These are phyloP conservation scores for Conus betulinus DNA, from an alignment of 1,140 invertebrate species.

Conservation along the genomic window DNA sequence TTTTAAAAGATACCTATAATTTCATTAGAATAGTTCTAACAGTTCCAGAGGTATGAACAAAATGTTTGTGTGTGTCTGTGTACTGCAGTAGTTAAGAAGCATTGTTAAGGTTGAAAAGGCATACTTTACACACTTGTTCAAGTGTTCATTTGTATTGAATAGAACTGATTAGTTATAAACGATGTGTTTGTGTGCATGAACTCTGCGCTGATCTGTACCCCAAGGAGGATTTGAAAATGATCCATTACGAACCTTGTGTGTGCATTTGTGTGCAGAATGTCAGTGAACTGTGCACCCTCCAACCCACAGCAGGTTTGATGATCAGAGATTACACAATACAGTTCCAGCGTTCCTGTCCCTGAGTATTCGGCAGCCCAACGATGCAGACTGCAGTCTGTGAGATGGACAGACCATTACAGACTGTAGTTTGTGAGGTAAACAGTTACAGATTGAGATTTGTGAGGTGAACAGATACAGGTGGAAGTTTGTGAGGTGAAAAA, in stretches of 20 bases:
- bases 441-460: neutral
- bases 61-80: no score
- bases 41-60: no score
- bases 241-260: neutral
- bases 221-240: no score
- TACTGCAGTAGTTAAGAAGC: no score
- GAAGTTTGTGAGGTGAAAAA: neutral
- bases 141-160: neutral
- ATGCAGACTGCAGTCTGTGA: neutral
- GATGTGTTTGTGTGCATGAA: neutral
- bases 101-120: no score
- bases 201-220: no score
- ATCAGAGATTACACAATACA: conserved; percentile 1
- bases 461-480: neutral
- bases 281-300: neutral
- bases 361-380: neutral
- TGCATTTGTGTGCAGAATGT: neutral
- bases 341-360: conserved; percentile 1
- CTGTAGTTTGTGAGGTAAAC: neutral
- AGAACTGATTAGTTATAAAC: neutral
- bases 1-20: no score
- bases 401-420: neutral
- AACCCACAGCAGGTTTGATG: neutral
- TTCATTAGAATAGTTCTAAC: no score
- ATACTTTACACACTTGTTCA: no score